Evolutionary conservation across 1,140 invertebrate species (phyloP), one percentile per base, ranked within the genome.

Genomic region (Brachionus plicatilis): DNA sequence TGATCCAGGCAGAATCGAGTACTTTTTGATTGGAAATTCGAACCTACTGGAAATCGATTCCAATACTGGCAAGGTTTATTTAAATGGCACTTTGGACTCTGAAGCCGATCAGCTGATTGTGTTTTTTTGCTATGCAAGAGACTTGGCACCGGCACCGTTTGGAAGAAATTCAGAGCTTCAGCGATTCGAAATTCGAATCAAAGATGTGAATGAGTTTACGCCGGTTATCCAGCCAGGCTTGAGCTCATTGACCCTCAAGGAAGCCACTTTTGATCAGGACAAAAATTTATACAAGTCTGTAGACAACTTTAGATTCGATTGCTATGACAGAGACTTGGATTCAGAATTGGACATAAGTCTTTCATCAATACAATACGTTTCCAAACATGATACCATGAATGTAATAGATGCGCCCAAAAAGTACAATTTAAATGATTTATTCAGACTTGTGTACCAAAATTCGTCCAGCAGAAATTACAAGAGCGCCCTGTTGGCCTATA

Each of bases 371-470:
- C 53, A 65, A 65, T 82, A 82, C 29, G 79, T 82, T 3, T 65
- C 50, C 4, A 60, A 47, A 24, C 79, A 82, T 27, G 65, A 68
- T 24, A 60, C 79, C 11, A 41, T 43, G 6, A 82, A 45, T 14
- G 3, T 41, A 14, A 20, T 82, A 11, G 79, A 82, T 41, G 14
- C 41, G 12, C 79, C 33, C 3, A 82, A 82, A 1, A 7, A 14
- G 7, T 24, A 82, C n/a, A 17, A 17, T 29, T 45, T 82, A 41
- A 43, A 20, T 65, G 33, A 68, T 27, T 68, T 82, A n/a, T 82
- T 82, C 33, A 82, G 41, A 82, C 41, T 82, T 9, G 79, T 76
- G 43, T 76, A 76, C 47, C 43, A 76, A 14, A 53, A 82, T 82
- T 45, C 53, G 20, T 41, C 50, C 2, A 82, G 37, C n/a, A 60